phyloP scores from a whole-genome alignment of 2,888 invertebrate genomes.

The Melanostoma mellinum region DNA sequence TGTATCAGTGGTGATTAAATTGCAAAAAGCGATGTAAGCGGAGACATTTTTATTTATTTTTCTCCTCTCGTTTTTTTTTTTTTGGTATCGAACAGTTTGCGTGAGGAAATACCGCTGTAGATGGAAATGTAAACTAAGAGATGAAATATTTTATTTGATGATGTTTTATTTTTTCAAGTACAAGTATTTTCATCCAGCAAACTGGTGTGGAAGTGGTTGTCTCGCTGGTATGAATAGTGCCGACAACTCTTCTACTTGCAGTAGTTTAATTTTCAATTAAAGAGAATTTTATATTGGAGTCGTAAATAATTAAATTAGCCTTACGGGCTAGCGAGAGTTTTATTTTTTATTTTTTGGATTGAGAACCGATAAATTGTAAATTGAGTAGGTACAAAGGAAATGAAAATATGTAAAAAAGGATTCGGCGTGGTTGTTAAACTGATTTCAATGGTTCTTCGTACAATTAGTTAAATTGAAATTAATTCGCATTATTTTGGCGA shows the following conservation, averaged over 20 bases:
- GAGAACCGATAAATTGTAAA: conserved; percentile 57
- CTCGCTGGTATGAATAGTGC: neutral
- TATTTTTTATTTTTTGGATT: conserved; percentile 47
- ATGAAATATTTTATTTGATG: conserved; percentile 55
- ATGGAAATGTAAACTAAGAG: conserved; percentile 28
- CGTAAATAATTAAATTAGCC: conserved; percentile 71
- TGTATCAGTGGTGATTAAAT: conserved; percentile 53
- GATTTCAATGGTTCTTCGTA: conserved; percentile 52
- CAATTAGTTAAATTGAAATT: conserved; percentile 38
- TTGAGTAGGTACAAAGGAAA: conserved; percentile 57
- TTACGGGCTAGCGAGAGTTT: conserved; percentile 18
- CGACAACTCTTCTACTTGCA: conserved; percentile 3
- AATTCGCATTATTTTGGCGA: neutral
- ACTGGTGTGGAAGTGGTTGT: no score
- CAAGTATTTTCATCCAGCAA: conserved; percentile 8
- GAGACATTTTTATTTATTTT: conserved; percentile 14
- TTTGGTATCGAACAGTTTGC: neutral
- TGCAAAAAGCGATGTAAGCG: conserved; percentile 37
- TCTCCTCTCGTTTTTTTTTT: no score
- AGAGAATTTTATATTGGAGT: conserved; percentile 62
- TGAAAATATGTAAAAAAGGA: conserved; percentile 47
- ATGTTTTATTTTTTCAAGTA: conserved; percentile 39
- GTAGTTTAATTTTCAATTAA: conserved; percentile 62
- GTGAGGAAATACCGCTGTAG: neutral
- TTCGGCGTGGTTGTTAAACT: conserved; percentile 54